Evolutionary conservation across 2,797 vertebrate genomes (phyloP), one percentile per base, ranked within the genome.

Genomic region (Avahi laniger): DNA sequence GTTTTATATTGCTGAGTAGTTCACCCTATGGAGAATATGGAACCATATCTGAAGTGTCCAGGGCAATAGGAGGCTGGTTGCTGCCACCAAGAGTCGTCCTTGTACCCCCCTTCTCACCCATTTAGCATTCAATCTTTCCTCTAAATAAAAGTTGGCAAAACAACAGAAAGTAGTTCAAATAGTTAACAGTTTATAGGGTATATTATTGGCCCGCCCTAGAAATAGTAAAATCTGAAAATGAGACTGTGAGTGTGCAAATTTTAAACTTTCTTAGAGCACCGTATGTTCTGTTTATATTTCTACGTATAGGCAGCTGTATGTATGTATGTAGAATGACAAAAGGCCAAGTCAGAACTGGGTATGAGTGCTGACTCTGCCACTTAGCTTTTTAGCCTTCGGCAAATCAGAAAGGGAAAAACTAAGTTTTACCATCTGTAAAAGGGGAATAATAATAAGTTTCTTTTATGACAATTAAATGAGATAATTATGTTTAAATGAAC

Each of bases 381-480:
- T 63, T 57, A 85, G 61, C 11, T 75, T 87, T 81, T 33, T 15
- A 83, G n/a, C 63, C 38, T 75, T 48, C 43, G 43, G 30, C 46
- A 93, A 81, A 54, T 85, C 50, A 79, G 18, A 91, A 83, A 54
- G 57, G n/a, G 26, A 41, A 92, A 89, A 85, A 33, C 8, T 59
- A 76, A 85, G 22, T 89, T 92, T 95, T 92, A 95, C 78, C 70
- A 90, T 63, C 63, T 96, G 69, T 86, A 86, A 76, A 93, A 76
- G 43, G 17, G 69, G 63, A 38, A 73, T 52, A 65, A 95, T 48
- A 65, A 95, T 57, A 85, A 50, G 22, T 48, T 93, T 91, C n/a
- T 80, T 81, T 95, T 85, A 91, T 80, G 81, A 70, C 2, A 91
- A 67, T 82, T 86, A 86, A 93, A 33, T 78, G 93, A 89, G 48